These are phyloP conservation scores for Venturia canescens DNA, from an alignment of 1,140 invertebrate species.

Conservation along the genomic window DNA sequence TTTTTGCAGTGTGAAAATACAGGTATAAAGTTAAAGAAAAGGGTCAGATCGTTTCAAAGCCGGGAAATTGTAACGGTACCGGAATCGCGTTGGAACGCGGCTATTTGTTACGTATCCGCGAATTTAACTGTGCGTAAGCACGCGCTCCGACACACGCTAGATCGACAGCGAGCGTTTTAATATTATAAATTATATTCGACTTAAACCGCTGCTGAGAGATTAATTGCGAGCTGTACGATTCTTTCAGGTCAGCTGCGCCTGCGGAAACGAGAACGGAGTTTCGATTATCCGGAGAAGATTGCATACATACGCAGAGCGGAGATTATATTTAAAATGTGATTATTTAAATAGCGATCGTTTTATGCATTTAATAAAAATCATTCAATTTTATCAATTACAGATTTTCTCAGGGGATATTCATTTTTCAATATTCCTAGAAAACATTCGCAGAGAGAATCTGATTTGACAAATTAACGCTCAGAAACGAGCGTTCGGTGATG, in stretches of 20 bases:
- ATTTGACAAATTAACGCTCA: too few relatives aligned
- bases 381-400: too few relatives aligned
- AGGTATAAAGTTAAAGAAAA: neutral
- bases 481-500: too few relatives aligned
- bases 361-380: too few relatives aligned
- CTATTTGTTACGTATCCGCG: constrained; percentile 47
- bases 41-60: neutral
- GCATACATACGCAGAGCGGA: too few relatives aligned
- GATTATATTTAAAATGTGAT: too few relatives aligned
- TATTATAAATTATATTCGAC: neutral
- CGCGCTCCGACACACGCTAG: constrained; percentile 10
- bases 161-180: constrained; percentile 3
- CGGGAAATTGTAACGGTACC: constrained; percentile 40
- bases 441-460: too few relatives aligned
- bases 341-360: too few relatives aligned
- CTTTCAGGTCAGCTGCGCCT: constrained; percentile 31
- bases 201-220: neutral
- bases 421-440: too few relatives aligned
- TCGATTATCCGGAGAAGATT: neutral
- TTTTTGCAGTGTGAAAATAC: too few relatives aligned
- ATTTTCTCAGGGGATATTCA: too few relatives aligned
- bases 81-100: constrained; percentile 14
- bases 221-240: constrained; percentile 7
- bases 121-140: constrained; percentile 47
- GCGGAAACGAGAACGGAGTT: neutral